These are phyloP conservation scores for Otolemur garnettii DNA, from an alignment of 2,113 vertebrate species.

Conservation along the genomic window DNA sequence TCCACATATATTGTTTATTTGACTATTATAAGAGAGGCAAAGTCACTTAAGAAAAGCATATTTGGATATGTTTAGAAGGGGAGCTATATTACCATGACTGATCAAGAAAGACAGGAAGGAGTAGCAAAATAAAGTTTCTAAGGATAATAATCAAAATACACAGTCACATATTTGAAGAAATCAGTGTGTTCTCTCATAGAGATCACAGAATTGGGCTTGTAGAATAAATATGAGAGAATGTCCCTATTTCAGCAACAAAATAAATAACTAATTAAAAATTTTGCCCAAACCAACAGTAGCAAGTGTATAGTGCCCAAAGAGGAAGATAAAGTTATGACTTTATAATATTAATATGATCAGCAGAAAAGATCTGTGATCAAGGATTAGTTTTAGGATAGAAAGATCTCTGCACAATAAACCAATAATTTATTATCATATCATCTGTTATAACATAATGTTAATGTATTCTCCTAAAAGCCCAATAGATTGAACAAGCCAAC, in stretches of 20 bases:
- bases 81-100: not conserved
- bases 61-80: not conserved
- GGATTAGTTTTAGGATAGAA: not conserved
- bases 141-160: not conserved
- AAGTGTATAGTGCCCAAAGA: not conserved
- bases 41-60: not conserved
- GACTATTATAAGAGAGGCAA: not conserved
- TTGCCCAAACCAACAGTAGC: not conserved
- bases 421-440: not conserved
- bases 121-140: not conserved
- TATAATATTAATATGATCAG: not conserved
- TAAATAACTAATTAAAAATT: not conserved
- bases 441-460: not conserved
- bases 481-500: not conserved
- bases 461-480: not conserved
- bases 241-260: not conserved
- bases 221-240: not conserved
- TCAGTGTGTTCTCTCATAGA: not conserved
- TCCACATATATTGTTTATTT: not conserved
- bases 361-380: not conserved
- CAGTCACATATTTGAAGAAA: not conserved
- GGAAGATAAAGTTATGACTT: not conserved
- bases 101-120: not conserved
- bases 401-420: not conserved
- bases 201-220: not conserved